Base-by-base conservation (phyloP, 2,888 invertebrate species). In the Julus scanicus region DNA sequence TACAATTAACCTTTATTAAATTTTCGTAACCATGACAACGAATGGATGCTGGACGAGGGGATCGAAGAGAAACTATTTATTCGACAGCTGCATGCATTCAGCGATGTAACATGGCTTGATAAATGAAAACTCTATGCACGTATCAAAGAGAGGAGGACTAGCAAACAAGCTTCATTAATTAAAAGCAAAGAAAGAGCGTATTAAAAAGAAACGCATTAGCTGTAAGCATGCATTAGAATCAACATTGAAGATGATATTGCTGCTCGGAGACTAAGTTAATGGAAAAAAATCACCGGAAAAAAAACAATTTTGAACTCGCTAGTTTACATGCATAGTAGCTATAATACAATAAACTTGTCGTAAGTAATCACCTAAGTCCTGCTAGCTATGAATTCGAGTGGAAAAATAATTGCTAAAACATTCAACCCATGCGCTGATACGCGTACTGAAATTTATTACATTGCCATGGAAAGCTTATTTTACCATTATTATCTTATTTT, bases 161-260 rank as follows among this genome's bases (percentile, higher is more conserved):
- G 80, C 80, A 80, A 80, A 80, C 80, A 80, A 80, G 37, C 80
- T 80, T 37, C 80, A 80, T 80, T 80, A 80, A 80, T 80, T 80
- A 80, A 80, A 80, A 80, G 80, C 29, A 80, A 80, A 80, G 80
- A 80, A 80, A 80, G 80, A 37, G 80, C 80, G 80, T 15, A 80
- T 80, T 80, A 80, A 29, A 80, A 80, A 80, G 20, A 63, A 80
- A 80, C 37, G 80, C 80, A 80, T 80, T 80, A 80, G 80, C 80
- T 11, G 80, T 29, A 80, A 80, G 80, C 11, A 37, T 37, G 80
- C 80, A 11, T 37, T 37, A 29, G 80, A 80, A 80, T 80, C 80
- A 80, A 80, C 80, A 80, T 29, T 80, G 80, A 80, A 80, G 80
- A 80, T 37, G 11, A 37, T 80, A 1, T 29, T 29, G 9, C 71